Conservation (phyloP, 2,888 invertebrate species). For the Agrenia bidenticulata region DNA sequence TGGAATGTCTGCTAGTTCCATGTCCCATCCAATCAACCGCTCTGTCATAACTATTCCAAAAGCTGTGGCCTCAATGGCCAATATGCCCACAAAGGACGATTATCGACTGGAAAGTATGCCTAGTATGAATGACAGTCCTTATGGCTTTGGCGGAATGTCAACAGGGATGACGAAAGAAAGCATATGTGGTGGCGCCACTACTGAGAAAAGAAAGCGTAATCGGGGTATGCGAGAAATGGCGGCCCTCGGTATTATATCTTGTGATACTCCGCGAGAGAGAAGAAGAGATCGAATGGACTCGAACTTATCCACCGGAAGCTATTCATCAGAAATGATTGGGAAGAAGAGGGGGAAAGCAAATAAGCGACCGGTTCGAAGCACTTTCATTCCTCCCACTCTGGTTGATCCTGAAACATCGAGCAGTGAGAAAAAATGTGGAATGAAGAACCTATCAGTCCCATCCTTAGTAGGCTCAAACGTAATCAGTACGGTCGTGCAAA, state of each 20-base stretch:
- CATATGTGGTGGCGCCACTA: slow-evolving; percentile 7
- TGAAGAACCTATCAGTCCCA: not conserved
- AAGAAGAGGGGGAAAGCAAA: slow-evolving; percentile 56
- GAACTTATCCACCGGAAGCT: not conserved
- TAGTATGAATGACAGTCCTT: slow-evolving; percentile 1
- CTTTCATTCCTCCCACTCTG: slow-evolving; percentile 52
- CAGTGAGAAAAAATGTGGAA: slow-evolving; percentile 6
- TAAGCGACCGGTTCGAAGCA: slow-evolving; percentile 48
- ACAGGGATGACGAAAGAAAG: not conserved
- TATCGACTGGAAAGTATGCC: slow-evolving; percentile 57
- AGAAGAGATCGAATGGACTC: slow-evolving; percentile 38
- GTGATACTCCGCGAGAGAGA: slow-evolving; percentile 40
- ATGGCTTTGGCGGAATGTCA: slow-evolving; percentile 1
- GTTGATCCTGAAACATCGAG: slow-evolving; percentile 39
- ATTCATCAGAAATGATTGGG: slow-evolving; percentile 53
- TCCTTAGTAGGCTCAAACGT: slow-evolving; percentile 13
- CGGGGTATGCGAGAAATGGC: slow-evolving; percentile 58
- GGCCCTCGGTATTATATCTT: slow-evolving; percentile 50
- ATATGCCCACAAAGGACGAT: slow-evolving; percentile 81
- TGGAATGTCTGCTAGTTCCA: slow-evolving; percentile 59
- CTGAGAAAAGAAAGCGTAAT: slow-evolving; percentile 56
- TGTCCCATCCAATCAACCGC: slow-evolving; percentile 61
- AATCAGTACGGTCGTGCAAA: slow-evolving; percentile 37
- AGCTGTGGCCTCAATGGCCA: slow-evolving; percentile 84
- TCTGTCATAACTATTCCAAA: slow-evolving; percentile 81